These are phyloP conservation scores for Fistularia commersonii DNA, from an alignment of 2,797 vertebrate species.

Conservation along the genomic window DNA sequence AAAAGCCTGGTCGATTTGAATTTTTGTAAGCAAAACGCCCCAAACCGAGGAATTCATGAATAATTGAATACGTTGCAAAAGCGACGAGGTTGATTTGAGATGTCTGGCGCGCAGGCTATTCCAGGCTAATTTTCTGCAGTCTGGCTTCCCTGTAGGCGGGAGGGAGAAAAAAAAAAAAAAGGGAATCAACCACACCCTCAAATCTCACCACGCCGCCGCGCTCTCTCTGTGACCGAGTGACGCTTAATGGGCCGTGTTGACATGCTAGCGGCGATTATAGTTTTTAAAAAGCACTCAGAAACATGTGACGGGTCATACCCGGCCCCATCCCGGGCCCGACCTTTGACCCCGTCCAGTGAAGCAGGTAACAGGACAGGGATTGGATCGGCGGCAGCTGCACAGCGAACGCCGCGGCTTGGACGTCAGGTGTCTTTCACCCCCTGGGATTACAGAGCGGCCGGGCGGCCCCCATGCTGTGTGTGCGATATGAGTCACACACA, in stretches of 20 bases:
- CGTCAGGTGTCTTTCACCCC: constrained; percentile 55
- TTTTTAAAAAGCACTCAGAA: constrained; percentile 61
- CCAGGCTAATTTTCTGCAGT: constrained; percentile 29
- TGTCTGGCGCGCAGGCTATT: constrained; percentile 27
- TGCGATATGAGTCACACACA: constrained; percentile 32
- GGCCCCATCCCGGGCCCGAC: constrained; percentile 36
- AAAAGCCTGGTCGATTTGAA: constrained; percentile 24
- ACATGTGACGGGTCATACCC: constrained; percentile 30
- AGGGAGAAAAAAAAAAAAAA: too few relatives aligned
- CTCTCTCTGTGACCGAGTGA: constrained; percentile 28
- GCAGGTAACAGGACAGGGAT: constrained; percentile 73
- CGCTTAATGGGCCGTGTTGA: constrained; percentile 41
- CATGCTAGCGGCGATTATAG: constrained; percentile 48
- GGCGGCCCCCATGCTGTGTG: constrained; percentile 23
- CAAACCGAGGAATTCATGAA: constrained; percentile 46
- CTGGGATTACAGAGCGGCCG: constrained; percentile 49
- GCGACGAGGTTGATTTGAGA: constrained; percentile 32
- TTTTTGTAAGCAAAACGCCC: constrained; percentile 48
- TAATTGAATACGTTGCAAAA: constrained; percentile 47
- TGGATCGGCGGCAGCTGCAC: constrained; percentile 63
- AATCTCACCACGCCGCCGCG: constrained; percentile 10
- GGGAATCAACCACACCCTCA: constrained; percentile 31
- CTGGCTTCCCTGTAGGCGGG: constrained; percentile 10
- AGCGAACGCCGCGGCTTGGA: constrained; percentile 33
- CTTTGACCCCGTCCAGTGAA: constrained; percentile 68